Evolutionary conservation across 2,113 vertebrate genomes (phyloP).

Genomic region (Podarcis cretensis): DNA sequence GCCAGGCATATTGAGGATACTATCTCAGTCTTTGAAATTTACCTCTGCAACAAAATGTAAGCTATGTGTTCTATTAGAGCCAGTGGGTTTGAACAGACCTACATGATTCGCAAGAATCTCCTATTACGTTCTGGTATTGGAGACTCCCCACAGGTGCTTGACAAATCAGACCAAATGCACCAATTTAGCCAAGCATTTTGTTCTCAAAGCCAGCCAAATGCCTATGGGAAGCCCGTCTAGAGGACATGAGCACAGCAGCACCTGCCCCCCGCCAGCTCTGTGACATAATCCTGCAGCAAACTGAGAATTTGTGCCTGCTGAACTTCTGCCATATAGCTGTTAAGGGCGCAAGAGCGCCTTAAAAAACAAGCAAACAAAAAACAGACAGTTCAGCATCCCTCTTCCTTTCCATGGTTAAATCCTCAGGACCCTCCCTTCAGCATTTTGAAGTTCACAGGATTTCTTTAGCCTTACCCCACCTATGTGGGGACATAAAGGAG

Average conservation of each 20-base stretch:
- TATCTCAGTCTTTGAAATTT: neutral
- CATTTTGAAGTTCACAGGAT: neutral
- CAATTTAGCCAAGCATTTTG: too few relatives aligned
- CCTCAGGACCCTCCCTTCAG: neutral
- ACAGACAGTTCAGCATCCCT: neutral
- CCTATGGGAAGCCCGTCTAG: too few relatives aligned
- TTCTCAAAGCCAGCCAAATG: too few relatives aligned
- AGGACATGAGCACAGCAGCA: too few relatives aligned
- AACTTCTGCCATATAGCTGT: neutral
- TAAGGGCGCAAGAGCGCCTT: too few relatives aligned
- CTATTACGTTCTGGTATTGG: too few relatives aligned
- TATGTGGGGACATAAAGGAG: neutral
- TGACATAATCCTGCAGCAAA: neutral
- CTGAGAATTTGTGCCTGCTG: neutral
- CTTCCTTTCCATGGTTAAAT: neutral
- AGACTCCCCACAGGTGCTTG: too few relatives aligned
- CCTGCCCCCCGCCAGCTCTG: neutral
- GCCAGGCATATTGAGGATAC: neutral
- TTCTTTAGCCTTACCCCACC: neutral
- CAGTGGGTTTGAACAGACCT: too few relatives aligned
- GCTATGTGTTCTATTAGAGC: neutral
- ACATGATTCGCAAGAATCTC: too few relatives aligned
- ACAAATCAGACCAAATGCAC: too few relatives aligned
- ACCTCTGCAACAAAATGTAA: neutral
- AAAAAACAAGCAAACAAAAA: neutral